Conservation (phyloP, 2,888 invertebrate species). For the Cheilosia soror region DNA sequence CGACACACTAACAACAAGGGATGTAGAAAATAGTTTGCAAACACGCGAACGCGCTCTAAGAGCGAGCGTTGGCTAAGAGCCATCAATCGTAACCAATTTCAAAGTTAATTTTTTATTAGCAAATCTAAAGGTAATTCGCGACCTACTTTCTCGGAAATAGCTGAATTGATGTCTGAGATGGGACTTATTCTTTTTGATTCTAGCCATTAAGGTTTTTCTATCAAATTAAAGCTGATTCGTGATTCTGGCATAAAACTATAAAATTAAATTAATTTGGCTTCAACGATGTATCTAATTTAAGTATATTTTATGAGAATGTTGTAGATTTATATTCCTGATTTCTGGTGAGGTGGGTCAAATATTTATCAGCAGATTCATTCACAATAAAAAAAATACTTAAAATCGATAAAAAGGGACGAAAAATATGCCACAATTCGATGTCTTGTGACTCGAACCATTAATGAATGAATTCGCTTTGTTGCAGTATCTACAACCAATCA, state of each 20-base stretch:
- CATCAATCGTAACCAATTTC: constrained; percentile 26
- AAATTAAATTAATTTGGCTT: neutral
- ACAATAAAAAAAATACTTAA: too few species aligned
- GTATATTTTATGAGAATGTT: too few species aligned
- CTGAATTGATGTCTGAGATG: constrained; percentile 14
- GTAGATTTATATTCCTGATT: too few species aligned
- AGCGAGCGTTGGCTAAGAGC: neutral
- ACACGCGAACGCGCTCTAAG: constrained; percentile 15
- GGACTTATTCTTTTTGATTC: neutral
- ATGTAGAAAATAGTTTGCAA: neutral
- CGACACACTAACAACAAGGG: neutral
- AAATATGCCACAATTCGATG: too few species aligned
- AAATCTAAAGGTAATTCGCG: constrained; percentile 14
- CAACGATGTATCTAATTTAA: neutral
- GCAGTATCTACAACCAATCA: too few species aligned
- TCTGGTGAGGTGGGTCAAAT: too few species aligned
- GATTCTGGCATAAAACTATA: neutral
- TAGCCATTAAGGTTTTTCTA: neutral
- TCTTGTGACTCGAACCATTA: too few species aligned
- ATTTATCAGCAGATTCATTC: too few species aligned
- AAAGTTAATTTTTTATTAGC: constrained; percentile 25
- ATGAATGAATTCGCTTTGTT: too few species aligned
- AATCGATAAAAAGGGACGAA: too few species aligned
- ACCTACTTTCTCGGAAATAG: constrained; percentile 3
- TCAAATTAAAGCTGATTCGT: neutral